Percentiles rank a stretch among this genome's conserved stretches.
Evolutionary conservation across 2,797 vertebrate species (phyloP).

Genomic region (Cirrhinus molitorella): DNA sequence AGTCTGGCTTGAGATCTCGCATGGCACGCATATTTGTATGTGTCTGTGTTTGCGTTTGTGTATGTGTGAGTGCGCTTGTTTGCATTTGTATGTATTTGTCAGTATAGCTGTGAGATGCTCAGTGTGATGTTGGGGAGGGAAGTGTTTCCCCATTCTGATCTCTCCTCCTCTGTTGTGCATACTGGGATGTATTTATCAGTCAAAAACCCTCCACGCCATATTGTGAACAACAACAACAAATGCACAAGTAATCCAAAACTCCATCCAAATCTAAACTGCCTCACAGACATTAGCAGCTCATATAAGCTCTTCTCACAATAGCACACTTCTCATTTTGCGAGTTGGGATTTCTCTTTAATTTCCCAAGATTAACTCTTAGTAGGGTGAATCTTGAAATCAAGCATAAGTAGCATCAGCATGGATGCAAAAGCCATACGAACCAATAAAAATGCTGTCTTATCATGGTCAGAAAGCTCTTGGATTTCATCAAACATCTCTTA

Average conservation of each 20-base stretch:
- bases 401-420: neutral
- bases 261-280: conserved; percentile 1
- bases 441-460: neutral
- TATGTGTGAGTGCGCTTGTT: conserved; percentile 37
- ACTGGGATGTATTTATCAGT: conserved; percentile 23
- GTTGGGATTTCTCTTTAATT: too few species aligned
- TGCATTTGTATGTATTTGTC: conserved; percentile 8
- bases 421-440: conserved; percentile 11
- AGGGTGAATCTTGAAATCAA: conserved; percentile 21
- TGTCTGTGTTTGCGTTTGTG: conserved; percentile 59
- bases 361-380: conserved; percentile 22
- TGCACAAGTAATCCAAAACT: conserved; percentile 16
- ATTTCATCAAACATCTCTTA: too few species aligned
- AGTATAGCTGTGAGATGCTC: conserved; percentile 34
- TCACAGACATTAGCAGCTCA: conserved; percentile 8
- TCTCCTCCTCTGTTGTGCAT: neutral
- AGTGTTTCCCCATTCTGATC: neutral
- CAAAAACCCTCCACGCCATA: conserved; percentile 20
- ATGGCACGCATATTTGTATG: conserved; percentile 16
- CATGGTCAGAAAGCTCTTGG: too few species aligned
- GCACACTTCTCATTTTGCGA: conserved; percentile 12
- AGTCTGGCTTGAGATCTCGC: conserved; percentile 21
- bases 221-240: conserved; percentile 17
- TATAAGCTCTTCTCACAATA: neutral
- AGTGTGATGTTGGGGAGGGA: conserved; percentile 2